Percentiles rank a stretch among this genome's conserved stretches.
These are phyloP conservation scores for Muraenolepis orangiensis DNA, from an alignment of 2,797 vertebrate genomes.

Conservation along the genomic window DNA sequence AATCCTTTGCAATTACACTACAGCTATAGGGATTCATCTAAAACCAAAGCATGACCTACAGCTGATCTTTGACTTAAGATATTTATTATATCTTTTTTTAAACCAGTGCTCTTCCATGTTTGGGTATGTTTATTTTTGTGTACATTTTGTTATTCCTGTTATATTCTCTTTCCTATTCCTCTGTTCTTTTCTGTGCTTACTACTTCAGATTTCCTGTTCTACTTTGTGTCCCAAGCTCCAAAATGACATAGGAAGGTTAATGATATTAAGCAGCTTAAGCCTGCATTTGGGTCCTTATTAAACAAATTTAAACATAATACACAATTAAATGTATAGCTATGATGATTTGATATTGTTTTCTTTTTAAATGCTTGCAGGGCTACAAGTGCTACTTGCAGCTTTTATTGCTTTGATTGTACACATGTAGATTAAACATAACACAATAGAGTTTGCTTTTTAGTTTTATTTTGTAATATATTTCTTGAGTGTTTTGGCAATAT, in stretches of 20 bases:
- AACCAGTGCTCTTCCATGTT: not conserved
- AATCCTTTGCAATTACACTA: not conserved
- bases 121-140: not conserved
- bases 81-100: not conserved
- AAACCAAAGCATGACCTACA: not conserved
- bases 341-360: not conserved
- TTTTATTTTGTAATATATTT: not conserved
- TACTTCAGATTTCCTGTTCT: not conserved
- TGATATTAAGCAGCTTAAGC: not conserved
- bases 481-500: too few species aligned
- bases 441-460: not conserved
- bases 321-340: not conserved
- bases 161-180: not conserved
- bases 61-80: not conserved
- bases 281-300: not conserved
- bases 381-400: not conserved
- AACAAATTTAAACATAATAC: not conserved
- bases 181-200: not conserved
- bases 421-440: not conserved
- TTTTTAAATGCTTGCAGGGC: not conserved
- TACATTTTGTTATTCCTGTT: not conserved
- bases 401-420: not conserved
- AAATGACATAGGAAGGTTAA: not conserved
- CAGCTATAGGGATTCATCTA: not conserved
- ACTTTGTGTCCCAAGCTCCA: not conserved